Evolutionary conservation across 1,140 invertebrate species (phyloP).

Genomic region (Mizuhopecten yessoensis): DNA sequence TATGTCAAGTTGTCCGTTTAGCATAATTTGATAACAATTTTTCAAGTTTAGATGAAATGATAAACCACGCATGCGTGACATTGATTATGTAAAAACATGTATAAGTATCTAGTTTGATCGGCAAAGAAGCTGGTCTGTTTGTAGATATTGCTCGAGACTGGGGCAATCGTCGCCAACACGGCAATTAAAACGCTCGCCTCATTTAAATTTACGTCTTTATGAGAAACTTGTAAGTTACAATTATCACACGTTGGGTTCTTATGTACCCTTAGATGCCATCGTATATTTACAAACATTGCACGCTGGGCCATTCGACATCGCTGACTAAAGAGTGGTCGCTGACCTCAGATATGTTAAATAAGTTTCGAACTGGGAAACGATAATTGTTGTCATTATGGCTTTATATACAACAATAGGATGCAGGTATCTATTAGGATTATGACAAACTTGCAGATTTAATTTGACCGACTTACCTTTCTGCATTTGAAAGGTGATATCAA

Average conservation of each 20-base stretch:
- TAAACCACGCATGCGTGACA: neutral
- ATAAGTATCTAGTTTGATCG: neutral
- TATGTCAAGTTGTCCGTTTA: neutral
- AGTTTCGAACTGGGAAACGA: too few species aligned
- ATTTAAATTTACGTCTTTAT: constrained; percentile 2
- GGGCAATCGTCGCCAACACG: neutral
- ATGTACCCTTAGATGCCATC: neutral
- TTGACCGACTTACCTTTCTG: too few species aligned
- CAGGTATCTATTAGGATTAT: too few species aligned
- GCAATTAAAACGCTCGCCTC: constrained; percentile 4
- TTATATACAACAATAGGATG: too few species aligned
- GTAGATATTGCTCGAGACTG: neutral
- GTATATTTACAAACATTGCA: too few species aligned
- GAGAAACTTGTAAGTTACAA: neutral
- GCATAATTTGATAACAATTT: constrained; percentile 19
- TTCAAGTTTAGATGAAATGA: neutral
- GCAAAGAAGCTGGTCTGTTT: neutral
- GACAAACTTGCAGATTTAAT: too few species aligned
- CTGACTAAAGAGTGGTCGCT: too few species aligned
- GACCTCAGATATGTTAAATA: too few species aligned
- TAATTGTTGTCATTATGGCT: too few species aligned
- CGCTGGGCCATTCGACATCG: too few species aligned
- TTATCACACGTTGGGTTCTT: neutral
- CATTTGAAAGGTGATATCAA: too few species aligned
- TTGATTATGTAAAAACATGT: constrained; percentile 5